phyloP scores from a whole-genome alignment of 2,888 invertebrate genomes.

The Calameuta filiformis region DNA sequence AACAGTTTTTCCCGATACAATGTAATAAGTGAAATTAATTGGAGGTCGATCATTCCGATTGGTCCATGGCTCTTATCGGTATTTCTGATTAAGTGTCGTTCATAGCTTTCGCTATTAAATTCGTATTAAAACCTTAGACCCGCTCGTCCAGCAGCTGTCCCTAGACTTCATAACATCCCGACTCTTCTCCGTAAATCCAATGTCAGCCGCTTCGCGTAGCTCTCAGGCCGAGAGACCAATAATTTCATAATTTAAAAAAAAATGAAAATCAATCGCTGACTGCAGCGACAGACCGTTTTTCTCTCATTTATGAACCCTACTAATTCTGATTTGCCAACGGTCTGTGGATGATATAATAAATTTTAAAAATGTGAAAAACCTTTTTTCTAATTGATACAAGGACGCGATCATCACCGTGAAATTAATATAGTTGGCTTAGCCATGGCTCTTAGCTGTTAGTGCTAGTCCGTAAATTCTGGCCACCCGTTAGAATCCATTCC shows the following conservation, averaged over 20 bases:
- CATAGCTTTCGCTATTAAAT: background rate
- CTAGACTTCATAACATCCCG: background rate
- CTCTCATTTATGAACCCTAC: background rate
- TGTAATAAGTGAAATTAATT: background rate
- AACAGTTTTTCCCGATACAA: background rate
- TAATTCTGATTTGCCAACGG: background rate
- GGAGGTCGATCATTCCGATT: background rate
- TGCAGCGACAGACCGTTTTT: background rate
- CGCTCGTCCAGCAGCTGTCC: background rate
- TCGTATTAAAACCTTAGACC: background rate
- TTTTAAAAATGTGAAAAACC: background rate
- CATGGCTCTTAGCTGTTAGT: background rate
- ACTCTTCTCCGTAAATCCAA: background rate
- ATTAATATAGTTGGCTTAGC: background rate
- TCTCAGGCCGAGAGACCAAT: background rate
- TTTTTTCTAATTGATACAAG: background rate
- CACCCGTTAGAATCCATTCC: constrained; percentile 13
- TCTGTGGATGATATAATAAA: background rate
- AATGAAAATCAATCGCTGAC: background rate
- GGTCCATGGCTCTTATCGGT: background rate
- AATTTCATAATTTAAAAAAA: background rate
- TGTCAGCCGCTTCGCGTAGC: background rate
- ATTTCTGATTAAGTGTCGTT: background rate
- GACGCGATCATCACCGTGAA: background rate
- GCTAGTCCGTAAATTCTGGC: background rate